Evolutionary conservation across 2,888 invertebrate species (phyloP).

Genomic region (Pediacus dermestoides): DNA sequence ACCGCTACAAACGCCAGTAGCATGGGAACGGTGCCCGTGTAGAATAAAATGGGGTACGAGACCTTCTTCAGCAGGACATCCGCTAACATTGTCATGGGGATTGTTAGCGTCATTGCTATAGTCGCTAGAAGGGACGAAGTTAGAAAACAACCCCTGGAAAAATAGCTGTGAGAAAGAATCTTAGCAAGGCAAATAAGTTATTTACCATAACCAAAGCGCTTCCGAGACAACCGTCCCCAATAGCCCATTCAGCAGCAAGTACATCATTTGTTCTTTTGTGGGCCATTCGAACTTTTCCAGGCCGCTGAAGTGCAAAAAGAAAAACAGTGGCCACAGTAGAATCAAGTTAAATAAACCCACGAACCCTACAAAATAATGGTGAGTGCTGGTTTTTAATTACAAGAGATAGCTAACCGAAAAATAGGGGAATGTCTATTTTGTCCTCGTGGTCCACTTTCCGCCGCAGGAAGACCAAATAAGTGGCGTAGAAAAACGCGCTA

Average conservation of each 20-base stretch:
- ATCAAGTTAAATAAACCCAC: slow-evolving; percentile 90
- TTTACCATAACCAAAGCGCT: slow-evolving; percentile 90
- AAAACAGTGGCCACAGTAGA: slow-evolving; percentile 85
- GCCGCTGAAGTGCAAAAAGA: slow-evolving; percentile 76
- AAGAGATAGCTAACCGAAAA: slow-evolving; percentile 73
- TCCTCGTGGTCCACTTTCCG: slow-evolving; percentile 88
- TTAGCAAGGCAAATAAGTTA: too few relatives aligned
- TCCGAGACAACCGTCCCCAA: slow-evolving; percentile 90
- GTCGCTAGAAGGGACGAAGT: slow-evolving; percentile 90
- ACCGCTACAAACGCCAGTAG: slow-evolving; percentile 70
- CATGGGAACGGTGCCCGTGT: slow-evolving; percentile 75
- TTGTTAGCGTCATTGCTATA: slow-evolving; percentile 77
- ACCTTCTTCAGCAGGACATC: slow-evolving; percentile 72
- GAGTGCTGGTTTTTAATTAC: slow-evolving; percentile 13
- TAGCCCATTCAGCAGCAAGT: slow-evolving; percentile 79
- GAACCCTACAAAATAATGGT: slow-evolving; percentile 65
- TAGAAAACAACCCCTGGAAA: slow-evolving; percentile 71
- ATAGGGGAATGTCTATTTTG: slow-evolving; percentile 89
- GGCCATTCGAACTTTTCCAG: slow-evolving; percentile 86
- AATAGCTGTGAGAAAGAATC: not conserved
- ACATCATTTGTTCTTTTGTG: slow-evolving; percentile 72
- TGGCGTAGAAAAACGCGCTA: slow-evolving; percentile 86
- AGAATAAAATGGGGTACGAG: slow-evolving; percentile 66
- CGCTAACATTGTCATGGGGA: slow-evolving; percentile 85
- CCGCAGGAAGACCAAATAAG: slow-evolving; percentile 83